A percentile compares a stretch with the other conserved stretches of the same genome.
These are phyloP conservation scores for Lepidocolaptes lacrymiger DNA, from an alignment of 2,797 vertebrate species.

Conservation along the genomic window DNA sequence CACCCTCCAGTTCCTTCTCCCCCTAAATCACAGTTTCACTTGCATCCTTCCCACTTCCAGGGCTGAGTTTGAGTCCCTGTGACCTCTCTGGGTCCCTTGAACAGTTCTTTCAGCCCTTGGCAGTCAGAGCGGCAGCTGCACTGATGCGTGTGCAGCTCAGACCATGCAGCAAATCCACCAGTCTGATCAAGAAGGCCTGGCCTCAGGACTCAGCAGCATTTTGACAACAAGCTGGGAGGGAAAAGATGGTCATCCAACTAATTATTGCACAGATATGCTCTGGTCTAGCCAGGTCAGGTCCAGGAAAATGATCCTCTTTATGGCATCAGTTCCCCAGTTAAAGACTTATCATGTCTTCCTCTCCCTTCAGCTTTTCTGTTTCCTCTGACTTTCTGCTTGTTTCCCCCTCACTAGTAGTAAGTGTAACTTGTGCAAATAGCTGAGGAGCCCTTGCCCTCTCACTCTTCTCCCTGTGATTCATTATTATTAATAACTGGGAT, in stretches of 20 bases:
- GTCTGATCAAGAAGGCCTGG: background rate
- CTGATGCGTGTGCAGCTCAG: background rate
- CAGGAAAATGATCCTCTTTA: background rate
- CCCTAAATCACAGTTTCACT: background rate
- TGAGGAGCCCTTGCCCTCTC: slow-evolving; percentile 2
- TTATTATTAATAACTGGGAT: slow-evolving; percentile 56
- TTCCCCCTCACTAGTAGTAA: background rate
- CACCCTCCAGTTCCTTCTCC: background rate
- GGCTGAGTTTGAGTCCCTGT: background rate
- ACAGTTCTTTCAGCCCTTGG: background rate
- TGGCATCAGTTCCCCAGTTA: background rate
- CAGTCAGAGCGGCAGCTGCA: background rate
- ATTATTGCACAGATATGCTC: background rate
- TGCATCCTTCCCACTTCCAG: background rate
- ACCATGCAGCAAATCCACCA: background rate
- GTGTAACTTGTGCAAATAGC: slow-evolving; percentile 5
- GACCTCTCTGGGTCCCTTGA: background rate
- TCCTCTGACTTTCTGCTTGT: background rate
- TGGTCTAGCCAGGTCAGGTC: background rate
- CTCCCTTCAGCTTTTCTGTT: background rate
- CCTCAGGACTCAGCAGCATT: background rate
- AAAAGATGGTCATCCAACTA: background rate
- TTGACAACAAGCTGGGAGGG: background rate
- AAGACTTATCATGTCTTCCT: background rate
- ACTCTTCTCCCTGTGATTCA: slow-evolving; percentile 12